phyloP scores from a whole-genome alignment of 2,113 vertebrate species.

The Columba livia region DNA sequence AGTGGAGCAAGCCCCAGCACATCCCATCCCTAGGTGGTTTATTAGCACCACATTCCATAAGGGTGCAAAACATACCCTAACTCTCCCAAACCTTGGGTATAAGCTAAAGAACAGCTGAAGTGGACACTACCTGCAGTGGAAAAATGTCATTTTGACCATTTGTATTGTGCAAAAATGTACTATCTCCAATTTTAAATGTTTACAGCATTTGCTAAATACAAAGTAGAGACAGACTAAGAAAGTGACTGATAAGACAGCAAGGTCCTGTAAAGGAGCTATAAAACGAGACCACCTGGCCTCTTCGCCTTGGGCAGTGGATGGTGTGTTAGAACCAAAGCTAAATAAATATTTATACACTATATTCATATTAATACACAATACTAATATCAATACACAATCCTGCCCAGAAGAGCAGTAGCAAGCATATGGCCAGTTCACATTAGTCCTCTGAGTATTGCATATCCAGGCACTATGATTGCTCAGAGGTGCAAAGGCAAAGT shows the following conservation, averaged over 20 bases:
- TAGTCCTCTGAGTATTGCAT: neutral
- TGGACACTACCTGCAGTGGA: neutral
- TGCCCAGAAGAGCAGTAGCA: neutral
- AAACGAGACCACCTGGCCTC: neutral
- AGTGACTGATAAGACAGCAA: neutral
- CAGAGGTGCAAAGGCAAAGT: neutral
- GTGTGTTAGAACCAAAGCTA: neutral
- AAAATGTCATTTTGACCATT: neutral
- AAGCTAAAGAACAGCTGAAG: neutral
- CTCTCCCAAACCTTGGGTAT: neutral
- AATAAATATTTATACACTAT: neutral
- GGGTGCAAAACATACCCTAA: neutral
- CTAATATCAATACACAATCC: neutral
- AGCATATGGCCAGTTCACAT: neutral
- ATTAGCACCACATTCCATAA: neutral
- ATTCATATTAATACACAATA: too few relatives aligned
- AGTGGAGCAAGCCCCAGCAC: neutral
- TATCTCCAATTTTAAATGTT: neutral
- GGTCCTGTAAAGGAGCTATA: neutral
- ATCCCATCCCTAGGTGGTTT: neutral
- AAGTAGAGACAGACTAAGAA: neutral
- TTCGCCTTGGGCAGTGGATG: accelerated
- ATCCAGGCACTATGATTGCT: neutral
- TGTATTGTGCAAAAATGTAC: neutral
- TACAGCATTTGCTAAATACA: neutral